A percentile compares a stretch with the other conserved stretches of the same genome.
phyloP scores from a whole-genome alignment of 2,113 vertebrate species.

The Phaethon lepturus region DNA sequence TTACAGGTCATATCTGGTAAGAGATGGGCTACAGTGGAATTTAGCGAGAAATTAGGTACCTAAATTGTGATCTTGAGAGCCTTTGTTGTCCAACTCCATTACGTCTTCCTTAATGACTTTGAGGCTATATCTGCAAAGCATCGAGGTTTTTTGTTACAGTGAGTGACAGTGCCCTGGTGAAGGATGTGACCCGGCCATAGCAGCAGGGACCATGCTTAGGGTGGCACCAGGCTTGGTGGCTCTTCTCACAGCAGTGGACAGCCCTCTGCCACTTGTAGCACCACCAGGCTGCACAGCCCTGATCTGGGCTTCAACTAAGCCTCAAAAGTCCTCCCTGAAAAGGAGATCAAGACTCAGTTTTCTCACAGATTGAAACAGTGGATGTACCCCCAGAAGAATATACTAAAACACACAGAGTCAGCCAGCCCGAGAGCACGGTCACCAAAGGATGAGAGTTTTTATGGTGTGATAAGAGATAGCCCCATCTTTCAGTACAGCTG shows the following conservation, averaged over 20 bases:
- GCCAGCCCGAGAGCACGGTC: rapidly evolving
- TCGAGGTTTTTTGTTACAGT: not conserved
- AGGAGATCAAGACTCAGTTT: not conserved
- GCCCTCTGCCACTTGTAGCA: not conserved
- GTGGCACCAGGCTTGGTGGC: not conserved
- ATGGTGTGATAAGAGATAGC: not conserved
- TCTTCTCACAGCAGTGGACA: not conserved
- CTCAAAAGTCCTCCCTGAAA: not conserved
- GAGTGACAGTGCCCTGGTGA: rapidly evolving
- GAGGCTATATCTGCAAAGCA: not conserved
- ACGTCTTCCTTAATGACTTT: not conserved
- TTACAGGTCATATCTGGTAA: not conserved
- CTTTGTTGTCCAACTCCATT: not conserved
- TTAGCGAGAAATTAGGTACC: not conserved
- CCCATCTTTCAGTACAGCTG: not conserved
- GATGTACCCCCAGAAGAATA: not conserved
- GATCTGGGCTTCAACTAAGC: not conserved
- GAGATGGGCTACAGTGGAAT: not conserved
- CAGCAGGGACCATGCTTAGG: not conserved
- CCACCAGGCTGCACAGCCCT: not conserved
- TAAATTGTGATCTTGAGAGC: not conserved
- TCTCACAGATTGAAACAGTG: not conserved
- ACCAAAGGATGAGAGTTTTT: not conserved
- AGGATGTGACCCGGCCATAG: rapidly evolving
- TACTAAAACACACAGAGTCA: not conserved